Evolutionary conservation across 2,797 vertebrate species (phyloP), one percentile per base, ranked within the genome.

Genomic region (Picus viridis): DNA sequence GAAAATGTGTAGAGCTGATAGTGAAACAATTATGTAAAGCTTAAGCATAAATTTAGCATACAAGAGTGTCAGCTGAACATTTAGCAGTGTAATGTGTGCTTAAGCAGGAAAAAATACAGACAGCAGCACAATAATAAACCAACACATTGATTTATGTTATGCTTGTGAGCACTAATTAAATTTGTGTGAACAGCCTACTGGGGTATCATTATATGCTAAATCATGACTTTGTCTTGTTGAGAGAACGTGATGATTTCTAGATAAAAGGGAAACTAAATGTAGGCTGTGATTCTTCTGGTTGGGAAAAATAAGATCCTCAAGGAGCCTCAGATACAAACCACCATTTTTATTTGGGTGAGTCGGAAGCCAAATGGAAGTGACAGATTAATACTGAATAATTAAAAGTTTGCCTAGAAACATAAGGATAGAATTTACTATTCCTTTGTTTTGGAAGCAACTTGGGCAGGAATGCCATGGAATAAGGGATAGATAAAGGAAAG

Each of bases 81-180:
- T 70, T 59, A 76, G 13, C 30, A 24, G n/a, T 4, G 3, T 20
- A 65, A 14, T 23, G 10, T 53, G 13, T 80, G 12, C 61, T 79
- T 89, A 65, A 88, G 68, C 9, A 41, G 12, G 22, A 65, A 85
- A 85, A 89, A 74, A 23, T 59, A 9, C 26, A 54, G 32, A n/a
- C 10, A 83, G 16, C 15, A 41, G 7, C 34, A 54, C 47, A 65
- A 10, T 63, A 75, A 58, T 49, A 83, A 75, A 41, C 15, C 41
- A 64, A 51, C 8, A 17, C 15, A 67, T 20, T 72, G 56, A 65
- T 56, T 58, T 8, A 15, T n/a, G 23, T 80, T 51, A 39, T 18
- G 17, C 59, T 93, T 54, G 18, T 81, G 41, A 89, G 58, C n/a
- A 51, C 41, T 83, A 71, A 96, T 87, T 77, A 77, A 80, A 78